Percentiles rank a stretch among this genome's conserved stretches.
Conservation (phyloP, 2,113 vertebrate genomes). For the Sapajus apella region DNA sequence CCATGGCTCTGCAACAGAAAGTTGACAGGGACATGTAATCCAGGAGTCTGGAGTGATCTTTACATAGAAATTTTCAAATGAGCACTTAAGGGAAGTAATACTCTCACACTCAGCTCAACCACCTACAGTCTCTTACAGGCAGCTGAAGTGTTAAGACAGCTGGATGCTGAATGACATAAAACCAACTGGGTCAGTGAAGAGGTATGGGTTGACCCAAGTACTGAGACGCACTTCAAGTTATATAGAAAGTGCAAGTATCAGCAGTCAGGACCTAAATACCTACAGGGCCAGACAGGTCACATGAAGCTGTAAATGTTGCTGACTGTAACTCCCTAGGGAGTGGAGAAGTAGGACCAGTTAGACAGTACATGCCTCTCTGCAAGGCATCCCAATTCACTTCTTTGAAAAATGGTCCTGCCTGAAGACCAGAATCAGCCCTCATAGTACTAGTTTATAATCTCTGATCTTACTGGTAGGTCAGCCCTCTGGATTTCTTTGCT, state of each 20-base stretch:
- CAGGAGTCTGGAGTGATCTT: not conserved
- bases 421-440: not conserved
- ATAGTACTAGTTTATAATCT: not conserved
- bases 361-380: rapidly evolving
- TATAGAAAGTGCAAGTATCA: not conserved
- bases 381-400: not conserved
- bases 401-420: not conserved
- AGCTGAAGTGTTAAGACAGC: not conserved
- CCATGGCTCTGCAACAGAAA: not conserved
- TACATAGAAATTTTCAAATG: not conserved
- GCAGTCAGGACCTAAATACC: not conserved
- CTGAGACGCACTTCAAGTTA: not conserved
- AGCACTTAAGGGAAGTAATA: not conserved
- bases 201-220: not conserved
- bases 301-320: not conserved
- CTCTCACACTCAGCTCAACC: no score
- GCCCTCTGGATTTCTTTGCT: not conserved
- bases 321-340: not conserved
- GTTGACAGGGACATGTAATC: not conserved
- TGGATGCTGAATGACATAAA: not conserved
- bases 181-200: not conserved
- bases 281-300: not conserved
- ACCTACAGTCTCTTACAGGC: not conserved
- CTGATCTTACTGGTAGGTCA: not conserved
- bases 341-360: rapidly evolving